phyloP scores from a whole-genome alignment of 53 echinoderm and acorn worm species.

The Hippasteria phrygiana region DNA sequence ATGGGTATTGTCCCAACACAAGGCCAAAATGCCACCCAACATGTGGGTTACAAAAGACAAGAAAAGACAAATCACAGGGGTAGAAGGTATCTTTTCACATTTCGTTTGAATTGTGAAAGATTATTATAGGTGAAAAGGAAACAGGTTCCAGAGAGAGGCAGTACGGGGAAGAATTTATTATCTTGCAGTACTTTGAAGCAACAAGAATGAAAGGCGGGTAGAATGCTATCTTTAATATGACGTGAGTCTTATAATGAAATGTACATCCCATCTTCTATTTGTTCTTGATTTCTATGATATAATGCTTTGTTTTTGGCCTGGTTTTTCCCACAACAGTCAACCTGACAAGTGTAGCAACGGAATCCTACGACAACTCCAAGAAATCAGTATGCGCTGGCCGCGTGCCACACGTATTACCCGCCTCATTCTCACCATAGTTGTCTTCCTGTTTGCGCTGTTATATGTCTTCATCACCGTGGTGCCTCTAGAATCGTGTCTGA shows the following conservation, averaged over 20 bases:
- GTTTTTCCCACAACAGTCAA: not conserved
- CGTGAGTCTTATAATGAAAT: no score
- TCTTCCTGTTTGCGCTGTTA: constrained; percentile 64
- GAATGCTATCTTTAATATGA: not conserved
- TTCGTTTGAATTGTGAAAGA: no score
- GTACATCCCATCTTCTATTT: not conserved
- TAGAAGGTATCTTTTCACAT: no score
- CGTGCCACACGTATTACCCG: constrained; percentile 37
- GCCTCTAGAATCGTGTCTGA: constrained; percentile 63
- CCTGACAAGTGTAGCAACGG: not conserved
- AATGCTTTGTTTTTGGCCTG: not conserved
- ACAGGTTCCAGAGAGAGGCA: no score
- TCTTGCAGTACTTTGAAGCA: no score
- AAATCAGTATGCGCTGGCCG: not conserved
- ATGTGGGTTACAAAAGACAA: no score
- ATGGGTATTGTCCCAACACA: no score
- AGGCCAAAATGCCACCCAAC: no score
- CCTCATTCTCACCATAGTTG: constrained; percentile 43
- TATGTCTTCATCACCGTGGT: constrained; percentile 67
- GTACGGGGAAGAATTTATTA: no score
- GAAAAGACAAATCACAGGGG: no score
- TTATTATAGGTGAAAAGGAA: no score
- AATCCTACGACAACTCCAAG: constrained; percentile 26
- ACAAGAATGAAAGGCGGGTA: not conserved
- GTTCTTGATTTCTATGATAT: not conserved